Base-by-base conservation (phyloP, 2,888 invertebrate species). In the Calameuta pallipes region DNA sequence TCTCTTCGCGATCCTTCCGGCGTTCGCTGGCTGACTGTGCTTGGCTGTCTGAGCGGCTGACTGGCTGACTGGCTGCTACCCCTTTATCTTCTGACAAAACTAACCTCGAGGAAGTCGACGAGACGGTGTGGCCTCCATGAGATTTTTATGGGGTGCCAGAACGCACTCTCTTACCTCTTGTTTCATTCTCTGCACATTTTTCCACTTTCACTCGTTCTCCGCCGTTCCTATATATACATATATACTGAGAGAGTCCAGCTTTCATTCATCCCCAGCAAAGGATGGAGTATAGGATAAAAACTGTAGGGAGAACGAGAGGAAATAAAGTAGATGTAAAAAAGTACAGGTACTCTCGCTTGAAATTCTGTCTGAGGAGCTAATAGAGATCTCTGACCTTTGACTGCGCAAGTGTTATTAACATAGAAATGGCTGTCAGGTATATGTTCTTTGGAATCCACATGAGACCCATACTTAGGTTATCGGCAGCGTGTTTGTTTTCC, bases 361-460 rank as follows among this genome's bases (percentile, higher is more conserved):
- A 56, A 56, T 56, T 56, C 56, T 6, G 56, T 56, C 56, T 56
- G 56, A 56, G 23, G 23, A 79, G 79, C 79, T 81, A 80, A 81
- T 81, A 81, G 80, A 80, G 80, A 81, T 81, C 80, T 80, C 78
- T 34, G 30, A 34, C 56, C 56, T 56, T 56, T 56, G 56, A 56
- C 56, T 56, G 56, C 23, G 23, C 56, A 79, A 80, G 78, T 75
- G 80, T 78, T 79, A 81, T 81, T 81, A 79, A 80, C 81, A 81
- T 80, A 81, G 80, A 81, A 76, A 78, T 78, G 77, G 78, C 36
- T 70, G 76, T 71, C 31, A 11, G 56, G 9, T 56, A 71, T 34
- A 13, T 71, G 31, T 71, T 31, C 33, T 9, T 33, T 34, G 71
- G 71, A 15, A 71, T 71, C 31, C 71, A 34, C 13, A 34, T 15